A percentile compares a stretch with the other conserved stretches of the same genome.
phyloP scores from a whole-genome alignment of 1,140 invertebrate species.

The Linepithema humile region DNA sequence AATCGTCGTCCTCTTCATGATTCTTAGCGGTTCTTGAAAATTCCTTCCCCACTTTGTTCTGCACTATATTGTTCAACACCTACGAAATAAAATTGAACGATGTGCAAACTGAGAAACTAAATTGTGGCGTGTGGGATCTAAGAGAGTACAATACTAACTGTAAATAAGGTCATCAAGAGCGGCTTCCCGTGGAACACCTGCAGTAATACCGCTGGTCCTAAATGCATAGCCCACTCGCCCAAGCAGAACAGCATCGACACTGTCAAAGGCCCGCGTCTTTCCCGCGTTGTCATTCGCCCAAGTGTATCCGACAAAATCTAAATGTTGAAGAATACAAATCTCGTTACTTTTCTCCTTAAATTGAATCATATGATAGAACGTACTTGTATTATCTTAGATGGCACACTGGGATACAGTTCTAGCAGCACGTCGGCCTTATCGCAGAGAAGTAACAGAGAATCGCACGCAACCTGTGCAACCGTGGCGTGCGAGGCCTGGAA shows the following conservation, averaged over 20 bases:
- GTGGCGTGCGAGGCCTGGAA: constrained; percentile 93
- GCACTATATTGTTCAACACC: constrained; percentile 81
- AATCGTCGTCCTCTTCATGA: constrained; percentile 86
- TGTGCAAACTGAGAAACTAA: neutral
- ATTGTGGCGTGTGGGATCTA: constrained; percentile 54
- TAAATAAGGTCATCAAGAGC: constrained; percentile 87
- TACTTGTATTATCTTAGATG: constrained; percentile 90
- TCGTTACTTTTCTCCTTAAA: constrained; percentile 5
- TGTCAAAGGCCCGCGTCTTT: constrained; percentile 86
- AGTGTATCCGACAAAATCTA: constrained; percentile 87
- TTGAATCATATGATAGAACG: constrained; percentile 65
- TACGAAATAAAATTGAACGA: constrained; percentile 47
- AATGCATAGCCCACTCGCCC: constrained; percentile 96
- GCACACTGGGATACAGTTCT: constrained; percentile 91
- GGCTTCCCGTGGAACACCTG: constrained; percentile 84
- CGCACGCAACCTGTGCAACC: constrained; percentile 94
- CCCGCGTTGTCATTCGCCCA: constrained; percentile 84
- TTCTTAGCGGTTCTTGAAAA: constrained; percentile 68
- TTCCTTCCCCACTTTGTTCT: constrained; percentile 78
- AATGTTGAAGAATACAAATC: constrained; percentile 10
- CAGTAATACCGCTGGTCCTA: constrained; percentile 84
- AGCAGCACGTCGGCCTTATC: constrained; percentile 92
- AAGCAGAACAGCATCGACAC: constrained; percentile 95
- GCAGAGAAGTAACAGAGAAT: constrained; percentile 91
- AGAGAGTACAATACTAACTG: constrained; percentile 79